Conservation (phyloP, 2,888 invertebrate species). For the Hydriomena furcata region DNA sequence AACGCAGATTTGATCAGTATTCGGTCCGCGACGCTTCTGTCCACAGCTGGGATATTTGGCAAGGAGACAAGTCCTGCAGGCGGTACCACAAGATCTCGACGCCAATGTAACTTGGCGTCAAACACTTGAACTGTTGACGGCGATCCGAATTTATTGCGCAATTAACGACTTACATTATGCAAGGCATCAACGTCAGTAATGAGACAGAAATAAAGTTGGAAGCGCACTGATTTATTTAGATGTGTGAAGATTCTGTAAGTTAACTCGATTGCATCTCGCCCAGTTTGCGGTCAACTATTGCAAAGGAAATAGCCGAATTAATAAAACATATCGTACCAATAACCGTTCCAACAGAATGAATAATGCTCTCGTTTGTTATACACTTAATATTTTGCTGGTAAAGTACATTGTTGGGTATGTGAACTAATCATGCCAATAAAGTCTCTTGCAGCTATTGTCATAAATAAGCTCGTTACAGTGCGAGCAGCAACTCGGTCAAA, state of each 20-base stretch:
- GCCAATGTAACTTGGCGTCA: constrained; percentile 45
- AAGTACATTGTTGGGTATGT: constrained; percentile 55
- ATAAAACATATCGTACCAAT: constrained; percentile 50
- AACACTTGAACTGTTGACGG: constrained; percentile 54
- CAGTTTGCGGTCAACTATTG: constrained; percentile 47
- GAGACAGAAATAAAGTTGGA: constrained; percentile 50
- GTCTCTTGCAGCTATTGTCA: constrained; percentile 50
- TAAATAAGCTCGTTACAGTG: constrained; percentile 66
- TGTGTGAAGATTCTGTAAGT: constrained; percentile 50
- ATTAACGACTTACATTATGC: constrained; percentile 63
- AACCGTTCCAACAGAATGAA: constrained; percentile 48
- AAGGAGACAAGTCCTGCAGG: constrained; percentile 62
- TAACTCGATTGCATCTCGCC: constrained; percentile 49
- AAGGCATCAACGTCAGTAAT: constrained; percentile 53
- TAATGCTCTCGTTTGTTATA: constrained; percentile 54
- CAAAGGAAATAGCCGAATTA: constrained; percentile 52
- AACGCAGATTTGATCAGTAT: constrained; percentile 76
- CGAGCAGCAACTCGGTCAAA: constrained; percentile 67
- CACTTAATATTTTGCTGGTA: constrained; percentile 51
- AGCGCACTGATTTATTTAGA: constrained; percentile 54
- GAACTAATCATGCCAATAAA: constrained; percentile 62
- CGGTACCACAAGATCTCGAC: constrained; percentile 44
- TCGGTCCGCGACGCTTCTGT: constrained; percentile 65
- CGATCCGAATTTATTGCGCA: constrained; percentile 51
- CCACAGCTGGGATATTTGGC: constrained; percentile 79